phyloP scores from a whole-genome alignment of 2,113 vertebrate genomes.

The Hyperopisus bebe region DNA sequence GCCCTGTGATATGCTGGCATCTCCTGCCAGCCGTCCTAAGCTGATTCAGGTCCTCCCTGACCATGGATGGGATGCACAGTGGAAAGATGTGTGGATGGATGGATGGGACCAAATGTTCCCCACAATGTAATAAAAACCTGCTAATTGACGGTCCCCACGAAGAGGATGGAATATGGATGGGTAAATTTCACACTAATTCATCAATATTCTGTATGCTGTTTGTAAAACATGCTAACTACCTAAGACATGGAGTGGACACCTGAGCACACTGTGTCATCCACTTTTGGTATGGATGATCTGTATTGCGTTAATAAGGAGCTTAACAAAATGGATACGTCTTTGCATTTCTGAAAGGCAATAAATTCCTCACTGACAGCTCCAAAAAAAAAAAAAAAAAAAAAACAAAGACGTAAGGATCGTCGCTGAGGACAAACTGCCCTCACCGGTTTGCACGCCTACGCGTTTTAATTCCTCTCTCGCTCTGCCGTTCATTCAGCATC shows the following conservation, averaged over 20 bases:
- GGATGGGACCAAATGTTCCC: too few species aligned
- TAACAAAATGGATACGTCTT: not conserved
- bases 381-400: not conserved
- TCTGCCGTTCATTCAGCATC: slow-evolving; percentile 35
- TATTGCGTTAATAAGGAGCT: not conserved
- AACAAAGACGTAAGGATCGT: slow-evolving; percentile 8
- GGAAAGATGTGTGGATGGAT: too few species aligned
- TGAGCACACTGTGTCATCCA: not conserved
- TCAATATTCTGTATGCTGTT: not conserved
- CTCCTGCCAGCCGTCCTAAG: not conserved
- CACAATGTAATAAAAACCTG: too few species aligned
- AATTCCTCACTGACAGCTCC: not conserved
- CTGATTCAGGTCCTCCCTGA: not conserved
- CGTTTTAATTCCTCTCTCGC: slow-evolving; percentile 32
- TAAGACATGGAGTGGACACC: not conserved
- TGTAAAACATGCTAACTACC: not conserved
- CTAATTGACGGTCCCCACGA: too few species aligned
- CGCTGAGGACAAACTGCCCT: slow-evolving; percentile 10
- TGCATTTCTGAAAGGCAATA: not conserved
- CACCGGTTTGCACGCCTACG: slow-evolving; percentile 33
- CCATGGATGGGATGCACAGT: too few species aligned
- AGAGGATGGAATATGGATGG: not conserved
- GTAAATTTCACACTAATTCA: not conserved
- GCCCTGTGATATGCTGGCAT: not conserved
- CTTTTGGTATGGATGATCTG: not conserved